Base-by-base conservation (phyloP, 2,888 invertebrate species). In the Phyto melanocephala region DNA sequence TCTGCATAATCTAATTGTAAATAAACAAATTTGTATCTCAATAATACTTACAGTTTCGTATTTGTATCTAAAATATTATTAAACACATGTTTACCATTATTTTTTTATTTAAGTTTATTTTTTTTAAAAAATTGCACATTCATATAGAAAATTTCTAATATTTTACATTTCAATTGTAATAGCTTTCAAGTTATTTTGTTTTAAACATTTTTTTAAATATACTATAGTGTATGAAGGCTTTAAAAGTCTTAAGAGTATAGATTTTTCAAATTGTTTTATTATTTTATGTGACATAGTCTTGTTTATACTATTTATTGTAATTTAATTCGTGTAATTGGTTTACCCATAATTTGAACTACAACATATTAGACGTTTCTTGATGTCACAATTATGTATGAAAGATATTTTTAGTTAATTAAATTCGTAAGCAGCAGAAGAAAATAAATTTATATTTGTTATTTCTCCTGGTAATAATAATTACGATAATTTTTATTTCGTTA, bases 201-300 rank as follows among this genome's bases (percentile, higher is more conserved):
- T 75, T 67, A 75, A 75, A 75, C 75, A 75, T 75, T 65, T 74
- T 67, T 75, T 45, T 74, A 65, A 75, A 65, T 56, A 67, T 58
- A 58, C 47, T 75, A 65, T 75, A 58, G 67, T 67, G 65, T 75
- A 67, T 42, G 74, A 75, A 75, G 65, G 75, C 75, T 75, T 75
- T 75, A 75, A 75, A 75, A 75, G 67, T 75, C 75, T 75, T 75
- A 65, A 65, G 65, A 75, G 65, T 75, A 58, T 45, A 74, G 54
- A 45, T 56, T 75, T 72, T 75, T 75, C 20, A 8, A 67, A 35
- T 47, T 75, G n/a, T n/a, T n/a, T n/a, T n/a, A n/a, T n/a, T n/a
- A n/a, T n/a, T 56, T 54, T 54, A 63, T 63, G 13, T 65, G 67
- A 75, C 37, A 67, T 67, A 58, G 74, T 74, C 54, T 63, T 74